Evolutionary conservation across 2,797 vertebrate genomes (phyloP), one percentile per base, ranked within the genome.

Genomic region (Naso thynnoides): DNA sequence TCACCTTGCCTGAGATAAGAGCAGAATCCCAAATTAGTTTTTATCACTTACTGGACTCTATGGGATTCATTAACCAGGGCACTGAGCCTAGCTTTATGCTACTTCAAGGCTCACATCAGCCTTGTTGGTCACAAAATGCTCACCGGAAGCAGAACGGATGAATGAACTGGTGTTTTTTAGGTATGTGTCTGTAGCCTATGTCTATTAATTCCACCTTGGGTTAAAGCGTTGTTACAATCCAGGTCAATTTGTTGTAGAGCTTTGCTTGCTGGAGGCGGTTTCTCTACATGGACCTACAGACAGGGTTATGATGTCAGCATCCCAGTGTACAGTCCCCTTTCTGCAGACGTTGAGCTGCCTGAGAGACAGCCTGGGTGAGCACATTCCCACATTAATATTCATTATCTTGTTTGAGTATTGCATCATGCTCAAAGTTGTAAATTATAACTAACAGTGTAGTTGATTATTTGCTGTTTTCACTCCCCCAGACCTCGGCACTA

Each of bases 261-360:
- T 2, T 91, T 99, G 33, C 89, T 99, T 82, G 98, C 98, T 70
- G 98, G 98, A 36, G 98, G 98, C 6, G 98, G 98, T 62, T 99
- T 99, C 76, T 99, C 98, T 52, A 99, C 97, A 0, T 99, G 98
- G 98, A 99, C 98, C 15, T 99, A 99, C 86, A 94, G 98, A 75
- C 98, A 99, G 90, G 98, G 98, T 79, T 99, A 99, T 4, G 98
- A 99, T 29, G 96, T 99, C 95, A 98, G 98, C 88, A 97, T 99
- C 90, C 98, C 98, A 7, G 98, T 99, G 39, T 99, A 97, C 85
- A 99, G 98, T 78, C 96, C 96, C 0, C 81, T 99, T 45, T 99
- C 98, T 0, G 95, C 90, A 0, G 97, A 98, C 76, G 95, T 97
- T 45, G 95, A 97, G 61, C 92, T 99, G 59, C 96, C 96, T 11